Base-by-base conservation (phyloP, 2,888 invertebrate species). In the Iphiclides podalirius region DNA sequence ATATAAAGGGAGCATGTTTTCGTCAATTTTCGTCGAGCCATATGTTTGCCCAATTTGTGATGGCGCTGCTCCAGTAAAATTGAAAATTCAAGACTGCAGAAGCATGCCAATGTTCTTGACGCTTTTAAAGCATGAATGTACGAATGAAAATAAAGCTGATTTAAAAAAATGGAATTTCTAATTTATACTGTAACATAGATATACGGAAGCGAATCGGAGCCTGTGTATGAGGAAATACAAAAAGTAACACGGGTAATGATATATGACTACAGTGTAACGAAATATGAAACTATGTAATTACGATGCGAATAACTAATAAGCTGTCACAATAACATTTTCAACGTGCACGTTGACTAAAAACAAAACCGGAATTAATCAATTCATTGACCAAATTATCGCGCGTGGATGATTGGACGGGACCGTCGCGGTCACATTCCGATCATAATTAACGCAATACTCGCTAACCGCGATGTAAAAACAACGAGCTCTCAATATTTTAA, bases 351-450 rank as follows among this genome's bases (percentile, higher is more conserved):
- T n/a, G 14, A 34, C 4, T 11, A 12, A 13, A 11, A 35, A 23
- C 6, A 2, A 23, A 35, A 42, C 36, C 17, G 4, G 13, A 4
- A 14, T 12, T 15, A 23, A 13, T 15, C 20, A 33, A 42, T 38
- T 23, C 33, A 23, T 4, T 23, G 37, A 13, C 1, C 16, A 26
- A 42, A 40, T 17, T 36, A 48, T 38, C 38, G 33, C 15, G 38
- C 16, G 4, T 34, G 12, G 16, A 39, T 38, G 48, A 33, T 31
- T 43, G 37, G 13, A 15, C 15, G 20, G 23, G n/a, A 38, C 38
- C 48, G 33, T 20, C 38, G 20, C 15, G 38, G 38, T 38, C 33
- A 38, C 33, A 39, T 48, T 38, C n/a, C 34, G 13, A 38, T n/a
- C n/a, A n/a, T 43, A 38, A 36, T 17, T 8, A 41, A 31, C 42